These are phyloP conservation scores for Diplodus puntazzo DNA, from an alignment of 2,797 vertebrate genomes.

Conservation along the genomic window DNA sequence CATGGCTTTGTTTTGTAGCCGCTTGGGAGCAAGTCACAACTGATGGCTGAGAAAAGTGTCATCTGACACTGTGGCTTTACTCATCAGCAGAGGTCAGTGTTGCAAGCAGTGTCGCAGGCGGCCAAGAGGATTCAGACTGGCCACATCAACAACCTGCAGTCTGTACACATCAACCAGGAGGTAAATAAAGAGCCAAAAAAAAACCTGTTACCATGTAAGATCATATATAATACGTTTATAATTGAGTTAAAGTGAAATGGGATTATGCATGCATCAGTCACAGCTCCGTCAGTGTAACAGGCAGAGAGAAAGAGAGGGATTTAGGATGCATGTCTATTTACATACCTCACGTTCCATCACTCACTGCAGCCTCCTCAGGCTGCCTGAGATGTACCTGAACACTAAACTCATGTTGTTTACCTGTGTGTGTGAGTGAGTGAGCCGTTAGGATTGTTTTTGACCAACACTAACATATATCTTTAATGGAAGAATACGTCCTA, in stretches of 20 bases:
- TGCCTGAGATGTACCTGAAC: slow-evolving; percentile 5
- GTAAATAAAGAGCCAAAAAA: slow-evolving; percentile 66
- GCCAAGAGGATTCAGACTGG: slow-evolving; percentile 87
- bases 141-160: slow-evolving; percentile 87
- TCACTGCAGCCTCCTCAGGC: neutral
- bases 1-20: neutral
- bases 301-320: neutral
- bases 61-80: slow-evolving; percentile 48
- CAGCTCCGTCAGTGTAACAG: neutral
- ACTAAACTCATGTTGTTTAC: neutral
- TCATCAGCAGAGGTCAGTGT: slow-evolving; percentile 89
- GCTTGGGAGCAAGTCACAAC: neutral
- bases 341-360: neutral
- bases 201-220: neutral
- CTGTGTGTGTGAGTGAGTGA: neutral
- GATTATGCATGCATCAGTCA: neutral
- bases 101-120: slow-evolving; percentile 84
- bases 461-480: neutral
- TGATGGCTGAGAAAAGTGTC: neutral
- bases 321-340: neutral
- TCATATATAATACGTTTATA: neutral
- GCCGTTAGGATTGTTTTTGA: neutral
- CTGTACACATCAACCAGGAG: slow-evolving; percentile 89
- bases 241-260: neutral
- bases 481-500: neutral